A percentile compares a stretch with the other conserved stretches of the same genome.
Evolutionary conservation across 2,888 invertebrate species (phyloP).

Genomic region (Microdon myrmicae): DNA sequence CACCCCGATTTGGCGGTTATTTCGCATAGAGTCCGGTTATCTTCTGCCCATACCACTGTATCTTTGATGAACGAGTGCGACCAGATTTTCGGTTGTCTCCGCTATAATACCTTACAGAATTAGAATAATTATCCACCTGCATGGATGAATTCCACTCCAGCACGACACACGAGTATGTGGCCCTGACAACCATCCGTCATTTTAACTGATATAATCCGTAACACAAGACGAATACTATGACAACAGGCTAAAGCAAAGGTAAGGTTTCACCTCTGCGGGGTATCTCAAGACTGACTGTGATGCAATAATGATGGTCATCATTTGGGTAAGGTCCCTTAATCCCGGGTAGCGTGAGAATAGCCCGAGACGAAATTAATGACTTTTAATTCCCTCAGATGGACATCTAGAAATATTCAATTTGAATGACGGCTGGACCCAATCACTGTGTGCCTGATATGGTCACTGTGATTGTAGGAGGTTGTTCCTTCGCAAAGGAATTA

Average conservation of each 20-base stretch:
- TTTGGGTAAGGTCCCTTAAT: slow-evolving; percentile 20
- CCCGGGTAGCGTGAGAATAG: slow-evolving; percentile 34
- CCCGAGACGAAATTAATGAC: slow-evolving; percentile 16
- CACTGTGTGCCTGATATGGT: slow-evolving; percentile 26
- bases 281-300: slow-evolving; percentile 26
- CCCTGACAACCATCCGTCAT: slow-evolving; percentile 35
- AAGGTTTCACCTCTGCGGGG: slow-evolving; percentile 26
- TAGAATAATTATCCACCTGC: slow-evolving; percentile 45
- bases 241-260: slow-evolving; percentile 8
- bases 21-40: slow-evolving; percentile 50
- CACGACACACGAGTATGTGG: background rate
- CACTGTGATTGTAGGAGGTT: slow-evolving; percentile 10
- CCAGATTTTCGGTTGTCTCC: slow-evolving; percentile 3
- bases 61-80: background rate
- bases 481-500: slow-evolving; percentile 22
- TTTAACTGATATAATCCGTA: slow-evolving; percentile 45
- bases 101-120: slow-evolving; percentile 17
- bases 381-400: slow-evolving; percentile 8
- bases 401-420: slow-evolving; percentile 17
- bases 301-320: slow-evolving; percentile 33
- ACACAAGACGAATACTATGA: slow-evolving; percentile 36
- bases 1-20: slow-evolving; percentile 38
- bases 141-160: slow-evolving; percentile 34
- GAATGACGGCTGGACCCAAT: slow-evolving; percentile 12
- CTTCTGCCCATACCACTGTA: slow-evolving; percentile 8